These are phyloP conservation scores for Mirounga angustirostris DNA, from an alignment of 2,113 vertebrate species.

Conservation along the genomic window DNA sequence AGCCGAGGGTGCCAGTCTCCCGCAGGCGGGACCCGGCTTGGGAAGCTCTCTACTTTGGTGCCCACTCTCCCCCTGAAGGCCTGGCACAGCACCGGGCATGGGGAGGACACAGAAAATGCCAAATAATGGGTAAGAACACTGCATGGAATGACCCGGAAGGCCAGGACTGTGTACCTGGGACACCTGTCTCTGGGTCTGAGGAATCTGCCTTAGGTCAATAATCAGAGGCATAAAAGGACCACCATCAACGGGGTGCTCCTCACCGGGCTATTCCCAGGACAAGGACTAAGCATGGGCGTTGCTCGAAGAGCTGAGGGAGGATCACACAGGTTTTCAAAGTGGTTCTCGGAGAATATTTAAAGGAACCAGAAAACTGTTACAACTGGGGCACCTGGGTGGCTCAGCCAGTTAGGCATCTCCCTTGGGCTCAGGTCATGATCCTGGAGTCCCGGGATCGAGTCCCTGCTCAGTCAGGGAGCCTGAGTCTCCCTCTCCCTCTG, in stretches of 20 bases:
- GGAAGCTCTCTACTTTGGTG: fast-evolving
- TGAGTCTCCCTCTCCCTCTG: neutral
- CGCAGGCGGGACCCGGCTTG: fast-evolving
- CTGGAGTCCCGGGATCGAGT: neutral
- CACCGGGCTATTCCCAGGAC: fast-evolving
- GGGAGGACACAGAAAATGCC: neutral
- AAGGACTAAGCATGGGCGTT: neutral
- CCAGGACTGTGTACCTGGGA: fast-evolving
- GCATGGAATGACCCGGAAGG: fast-evolving
- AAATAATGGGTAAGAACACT: fast-evolving
- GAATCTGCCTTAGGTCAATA: neutral
- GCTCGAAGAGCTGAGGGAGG: fast-evolving
- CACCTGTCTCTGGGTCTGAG: neutral
- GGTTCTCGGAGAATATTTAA: fast-evolving
- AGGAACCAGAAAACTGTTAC: fast-evolving
- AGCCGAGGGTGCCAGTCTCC: fast-evolving
- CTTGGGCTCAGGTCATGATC: neutral
- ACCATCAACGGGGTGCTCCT: fast-evolving
- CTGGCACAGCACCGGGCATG: neutral
- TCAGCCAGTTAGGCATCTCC: neutral
- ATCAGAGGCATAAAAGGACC: fast-evolving
- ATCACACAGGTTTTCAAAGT: fast-evolving
- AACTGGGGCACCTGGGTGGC: fast-evolving
- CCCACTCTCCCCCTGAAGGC: neutral
- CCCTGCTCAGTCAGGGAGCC: too few species aligned